phyloP scores from a whole-genome alignment of 2,113 vertebrate genomes.

The Sebastes schlegelii region DNA sequence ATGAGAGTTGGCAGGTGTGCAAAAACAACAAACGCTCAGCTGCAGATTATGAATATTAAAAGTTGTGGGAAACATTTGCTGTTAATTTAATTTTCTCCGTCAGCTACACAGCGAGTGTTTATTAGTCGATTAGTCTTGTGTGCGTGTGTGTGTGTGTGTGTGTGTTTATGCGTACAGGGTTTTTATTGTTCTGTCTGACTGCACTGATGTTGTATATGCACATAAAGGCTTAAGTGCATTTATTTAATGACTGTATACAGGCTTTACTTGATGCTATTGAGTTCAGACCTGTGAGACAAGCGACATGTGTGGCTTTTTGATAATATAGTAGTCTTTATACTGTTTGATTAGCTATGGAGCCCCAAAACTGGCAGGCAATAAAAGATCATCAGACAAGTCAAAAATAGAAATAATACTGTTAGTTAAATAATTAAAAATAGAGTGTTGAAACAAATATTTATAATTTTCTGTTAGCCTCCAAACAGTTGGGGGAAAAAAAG shows the following conservation, averaged over 20 bases:
- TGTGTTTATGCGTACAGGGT: slow-evolving; percentile 1
- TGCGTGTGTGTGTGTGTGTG: slow-evolving; percentile 1
- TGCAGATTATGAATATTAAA: slow-evolving; percentile 24
- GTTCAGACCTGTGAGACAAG: background rate
- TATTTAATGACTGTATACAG: slow-evolving; percentile 13
- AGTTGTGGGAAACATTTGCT: slow-evolving; percentile 20
- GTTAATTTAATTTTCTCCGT: slow-evolving; percentile 8
- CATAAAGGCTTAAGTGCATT: slow-evolving; percentile 24
- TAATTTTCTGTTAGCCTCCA: background rate
- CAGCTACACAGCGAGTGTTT: background rate
- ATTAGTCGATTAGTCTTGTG: slow-evolving; percentile 22
- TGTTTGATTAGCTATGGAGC: background rate
- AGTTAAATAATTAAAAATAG: background rate
- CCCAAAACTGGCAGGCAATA: background rate
- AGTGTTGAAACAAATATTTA: background rate
- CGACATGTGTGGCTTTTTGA: background rate
- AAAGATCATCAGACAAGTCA: background rate
- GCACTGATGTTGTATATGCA: slow-evolving; percentile 18
- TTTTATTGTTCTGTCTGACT: background rate
- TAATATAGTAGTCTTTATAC: background rate
- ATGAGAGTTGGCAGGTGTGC: slow-evolving; percentile 8
- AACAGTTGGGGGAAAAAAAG: background rate
- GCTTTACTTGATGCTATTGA: background rate
- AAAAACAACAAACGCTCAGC: slow-evolving; percentile 4
- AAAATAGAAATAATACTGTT: background rate